Evolutionary conservation across 1,140 invertebrate species (phyloP).

Genomic region (Polypedilum pembai): DNA sequence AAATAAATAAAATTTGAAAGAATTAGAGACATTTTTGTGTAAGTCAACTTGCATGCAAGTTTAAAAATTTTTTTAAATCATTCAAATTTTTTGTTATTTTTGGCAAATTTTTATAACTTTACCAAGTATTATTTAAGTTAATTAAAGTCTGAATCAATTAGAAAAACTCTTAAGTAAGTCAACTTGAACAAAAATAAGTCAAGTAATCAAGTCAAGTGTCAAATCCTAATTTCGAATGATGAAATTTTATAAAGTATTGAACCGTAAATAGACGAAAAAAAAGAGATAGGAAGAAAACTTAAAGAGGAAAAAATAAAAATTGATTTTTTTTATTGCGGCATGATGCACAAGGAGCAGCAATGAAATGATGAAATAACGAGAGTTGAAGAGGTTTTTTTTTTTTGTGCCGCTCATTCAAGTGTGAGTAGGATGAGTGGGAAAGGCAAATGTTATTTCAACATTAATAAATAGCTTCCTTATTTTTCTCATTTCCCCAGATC

Average conservation of each 20-base stretch:
- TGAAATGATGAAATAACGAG: background rate
- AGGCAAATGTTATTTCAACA: conserved; percentile 25
- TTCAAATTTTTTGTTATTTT: no score
- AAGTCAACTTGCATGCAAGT: no score
- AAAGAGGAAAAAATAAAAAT: conserved; percentile 13
- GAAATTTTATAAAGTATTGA: background rate
- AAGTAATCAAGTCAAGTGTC: no score
- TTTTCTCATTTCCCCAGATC: conserved; percentile 26
- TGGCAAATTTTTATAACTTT: no score
- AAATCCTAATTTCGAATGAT: background rate
- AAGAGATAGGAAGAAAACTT: no score
- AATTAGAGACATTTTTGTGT: no score
- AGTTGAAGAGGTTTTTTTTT: background rate
- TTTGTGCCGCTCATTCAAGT: background rate
- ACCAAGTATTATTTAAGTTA: no score
- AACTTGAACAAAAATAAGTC: no score
- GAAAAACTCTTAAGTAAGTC: no score
- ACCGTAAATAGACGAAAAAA: background rate
- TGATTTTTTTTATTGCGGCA: conserved; percentile 15
- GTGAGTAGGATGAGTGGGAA: background rate
- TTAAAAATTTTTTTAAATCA: no score
- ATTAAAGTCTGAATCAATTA: no score
- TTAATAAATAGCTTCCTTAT: conserved; percentile 28
- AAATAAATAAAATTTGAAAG: no score
- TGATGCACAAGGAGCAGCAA: background rate